Evolutionary conservation across 2,113 vertebrate species (phyloP).

Genomic region (Bubalus kerabau): DNA sequence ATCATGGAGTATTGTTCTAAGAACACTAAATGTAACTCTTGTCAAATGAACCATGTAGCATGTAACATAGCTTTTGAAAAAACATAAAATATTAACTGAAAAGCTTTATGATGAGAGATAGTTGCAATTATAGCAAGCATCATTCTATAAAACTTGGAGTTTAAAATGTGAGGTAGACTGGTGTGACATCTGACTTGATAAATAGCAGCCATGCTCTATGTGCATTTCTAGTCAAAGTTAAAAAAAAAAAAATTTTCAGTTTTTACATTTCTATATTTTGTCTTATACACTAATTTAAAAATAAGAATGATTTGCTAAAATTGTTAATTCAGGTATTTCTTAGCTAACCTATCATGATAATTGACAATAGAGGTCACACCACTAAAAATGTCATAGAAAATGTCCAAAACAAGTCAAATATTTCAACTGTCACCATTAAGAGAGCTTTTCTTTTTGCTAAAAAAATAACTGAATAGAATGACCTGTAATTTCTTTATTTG

Average conservation of each 20-base stretch:
- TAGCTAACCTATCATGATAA: background rate
- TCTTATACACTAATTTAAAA: constrained; percentile 33
- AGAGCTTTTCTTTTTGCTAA: background rate
- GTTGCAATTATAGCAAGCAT: constrained; percentile 18
- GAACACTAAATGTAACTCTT: constrained; percentile 45
- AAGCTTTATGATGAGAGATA: background rate
- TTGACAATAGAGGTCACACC: background rate
- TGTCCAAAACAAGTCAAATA: background rate
- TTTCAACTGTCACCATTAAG: background rate
- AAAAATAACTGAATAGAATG: background rate
- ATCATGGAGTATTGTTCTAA: background rate
- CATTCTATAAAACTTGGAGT: background rate
- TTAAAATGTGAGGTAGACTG: background rate
- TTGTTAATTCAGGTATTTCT: background rate
- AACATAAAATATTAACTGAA: constrained; percentile 21
- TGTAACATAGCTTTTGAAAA: constrained; percentile 4
- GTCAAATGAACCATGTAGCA: background rate
- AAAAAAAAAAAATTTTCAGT: constrained; percentile 24
- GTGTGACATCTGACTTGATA: constrained; percentile 16
- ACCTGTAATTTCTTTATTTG: background rate
- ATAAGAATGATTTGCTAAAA: background rate
- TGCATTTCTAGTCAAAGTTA: background rate
- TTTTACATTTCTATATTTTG: constrained; percentile 22
- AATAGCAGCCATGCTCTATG: background rate
- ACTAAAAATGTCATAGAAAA: background rate